phyloP scores from a whole-genome alignment of 2,797 vertebrate species.

The Gadopsis marmoratus region DNA sequence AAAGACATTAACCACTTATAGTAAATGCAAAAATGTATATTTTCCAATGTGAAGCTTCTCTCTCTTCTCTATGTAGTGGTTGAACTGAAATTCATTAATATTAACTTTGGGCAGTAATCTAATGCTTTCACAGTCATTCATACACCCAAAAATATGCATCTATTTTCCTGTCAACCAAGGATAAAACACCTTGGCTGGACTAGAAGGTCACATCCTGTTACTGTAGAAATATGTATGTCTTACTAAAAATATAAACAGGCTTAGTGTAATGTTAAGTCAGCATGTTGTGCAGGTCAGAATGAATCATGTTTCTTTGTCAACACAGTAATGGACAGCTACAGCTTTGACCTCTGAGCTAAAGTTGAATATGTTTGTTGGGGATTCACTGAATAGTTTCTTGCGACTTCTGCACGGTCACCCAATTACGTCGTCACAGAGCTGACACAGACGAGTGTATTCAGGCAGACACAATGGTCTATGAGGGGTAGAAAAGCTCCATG shows the following conservation, averaged over 20 bases:
- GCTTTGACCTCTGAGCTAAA: conserved; percentile 54
- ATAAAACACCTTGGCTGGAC: not conserved
- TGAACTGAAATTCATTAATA: not conserved
- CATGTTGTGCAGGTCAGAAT: conserved; percentile 38
- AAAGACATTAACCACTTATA: not conserved
- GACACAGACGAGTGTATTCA: conserved; percentile 52
- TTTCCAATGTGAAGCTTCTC: not conserved
- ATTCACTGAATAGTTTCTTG: conserved; percentile 34
- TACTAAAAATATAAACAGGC: conserved; percentile 11
- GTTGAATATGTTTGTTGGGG: conserved; percentile 31
- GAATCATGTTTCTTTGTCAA: conserved; percentile 33
- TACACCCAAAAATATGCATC: not conserved
- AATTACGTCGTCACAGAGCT: conserved; percentile 47
- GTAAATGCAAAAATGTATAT: not conserved
- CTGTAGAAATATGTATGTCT: conserved; percentile 11
- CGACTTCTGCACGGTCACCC: conserved; percentile 22
- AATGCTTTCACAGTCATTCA: conserved; percentile 13
- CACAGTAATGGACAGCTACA: conserved; percentile 31
- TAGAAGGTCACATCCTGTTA: conserved; percentile 32
- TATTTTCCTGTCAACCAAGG: conserved; percentile 12
- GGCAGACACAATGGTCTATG: conserved; percentile 59
- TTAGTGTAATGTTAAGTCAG: conserved; percentile 28
- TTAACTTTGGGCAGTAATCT: not conserved
- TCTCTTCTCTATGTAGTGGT: not conserved
- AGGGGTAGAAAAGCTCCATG: conserved; percentile 52